A percentile compares a stretch with the other conserved stretches of the same genome.
Conservation (phyloP, 2,888 invertebrate genomes). For the Drosophila algonquin region DNA sequence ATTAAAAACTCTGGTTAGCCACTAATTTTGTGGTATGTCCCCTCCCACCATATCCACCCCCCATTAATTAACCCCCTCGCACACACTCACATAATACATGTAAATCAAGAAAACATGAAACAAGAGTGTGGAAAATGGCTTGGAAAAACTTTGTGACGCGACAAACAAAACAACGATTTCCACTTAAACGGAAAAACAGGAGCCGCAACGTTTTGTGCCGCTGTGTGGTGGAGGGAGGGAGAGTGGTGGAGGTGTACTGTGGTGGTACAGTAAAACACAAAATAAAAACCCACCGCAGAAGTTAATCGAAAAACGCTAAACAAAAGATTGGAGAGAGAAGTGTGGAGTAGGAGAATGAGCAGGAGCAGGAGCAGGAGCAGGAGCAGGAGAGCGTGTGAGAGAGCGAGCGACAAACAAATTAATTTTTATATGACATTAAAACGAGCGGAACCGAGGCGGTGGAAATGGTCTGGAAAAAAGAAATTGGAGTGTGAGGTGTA, state of each 20-base stretch:
- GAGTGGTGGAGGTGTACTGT: no score
- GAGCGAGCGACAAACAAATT: conserved; percentile 77
- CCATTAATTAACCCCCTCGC: conserved; percentile 60
- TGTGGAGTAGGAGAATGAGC: neutral
- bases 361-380: conserved; percentile 10
- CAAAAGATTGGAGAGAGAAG: conserved; percentile 51
- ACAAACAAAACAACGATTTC: conserved; percentile 79
- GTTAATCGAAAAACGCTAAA: conserved; percentile 79
- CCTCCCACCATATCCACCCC: neutral
- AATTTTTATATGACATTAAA: conserved; percentile 81
- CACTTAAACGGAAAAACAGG: conserved; percentile 74
- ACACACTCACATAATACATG: conserved; percentile 5
- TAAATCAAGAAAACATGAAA: conserved; percentile 1
- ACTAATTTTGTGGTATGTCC: neutral
- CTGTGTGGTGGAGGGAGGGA: no score
- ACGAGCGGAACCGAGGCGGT: conserved; percentile 74
- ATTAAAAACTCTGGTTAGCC: conserved; percentile 54
- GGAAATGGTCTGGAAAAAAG: conserved; percentile 33
- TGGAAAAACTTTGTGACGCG: conserved; percentile 68
- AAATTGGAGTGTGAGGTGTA: conserved; percentile 41
- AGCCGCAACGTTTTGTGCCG: conserved; percentile 49
- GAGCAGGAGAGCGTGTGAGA: conserved; percentile 18
- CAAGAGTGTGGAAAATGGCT: conserved; percentile 58
- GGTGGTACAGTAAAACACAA: conserved; percentile 29
- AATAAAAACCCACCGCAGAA: conserved; percentile 70